A percentile compares a stretch with the other conserved stretches of the same genome.
phyloP scores from a whole-genome alignment of 2,888 invertebrate genomes.

The Monoplex corrugatus region DNA sequence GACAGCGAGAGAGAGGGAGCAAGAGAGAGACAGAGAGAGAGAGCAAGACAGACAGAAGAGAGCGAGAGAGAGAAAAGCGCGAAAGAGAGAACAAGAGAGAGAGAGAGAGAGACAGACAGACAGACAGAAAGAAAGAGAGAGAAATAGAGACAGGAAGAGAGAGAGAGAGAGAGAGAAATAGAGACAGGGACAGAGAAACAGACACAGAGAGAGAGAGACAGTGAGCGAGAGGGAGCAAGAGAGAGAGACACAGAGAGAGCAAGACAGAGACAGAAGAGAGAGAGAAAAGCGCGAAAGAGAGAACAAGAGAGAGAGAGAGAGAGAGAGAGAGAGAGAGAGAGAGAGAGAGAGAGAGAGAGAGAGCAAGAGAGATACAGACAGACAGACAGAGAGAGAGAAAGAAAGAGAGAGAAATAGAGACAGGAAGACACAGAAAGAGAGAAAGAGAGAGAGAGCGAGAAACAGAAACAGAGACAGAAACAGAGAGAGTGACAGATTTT shows the following conservation, averaged over 20 bases:
- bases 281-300: not conserved
- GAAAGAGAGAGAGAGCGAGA: constrained; percentile 14
- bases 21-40: not conserved
- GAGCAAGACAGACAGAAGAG: not conserved
- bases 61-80: not conserved
- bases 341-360: constrained; percentile 2
- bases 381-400: not conserved
- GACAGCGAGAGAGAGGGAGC: not conserved
- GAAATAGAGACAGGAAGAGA: not conserved
- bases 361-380: not conserved
- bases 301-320: not conserved
- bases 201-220: not conserved
- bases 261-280: not conserved
- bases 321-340: not conserved
- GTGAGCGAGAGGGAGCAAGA: too few relatives aligned
- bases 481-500: too few relatives aligned
- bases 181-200: not conserved
- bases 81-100: constrained; percentile 14
- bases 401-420: constrained; percentile 22
- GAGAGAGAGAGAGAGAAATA: too few relatives aligned
- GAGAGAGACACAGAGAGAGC: too few relatives aligned
- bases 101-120: too few relatives aligned
- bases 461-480: not conserved
- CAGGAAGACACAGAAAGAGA: too few relatives aligned
- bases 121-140: constrained; percentile 7